These are phyloP conservation scores for Cenopis cana DNA, from an alignment of 2,888 invertebrate genomes.

Conservation along the genomic window DNA sequence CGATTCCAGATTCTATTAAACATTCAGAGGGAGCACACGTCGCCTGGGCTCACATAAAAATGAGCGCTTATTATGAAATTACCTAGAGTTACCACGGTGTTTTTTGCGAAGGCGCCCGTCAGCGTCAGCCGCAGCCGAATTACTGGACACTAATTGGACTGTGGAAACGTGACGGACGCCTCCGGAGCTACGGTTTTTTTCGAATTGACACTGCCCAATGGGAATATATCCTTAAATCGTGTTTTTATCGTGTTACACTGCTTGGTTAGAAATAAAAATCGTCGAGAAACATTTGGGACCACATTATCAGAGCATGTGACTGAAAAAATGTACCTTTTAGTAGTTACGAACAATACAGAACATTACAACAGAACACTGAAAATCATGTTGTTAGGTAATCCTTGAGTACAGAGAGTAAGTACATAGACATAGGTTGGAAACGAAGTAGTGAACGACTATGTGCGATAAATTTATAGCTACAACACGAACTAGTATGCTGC, in stretches of 20 bases:
- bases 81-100: constrained; percentile 72
- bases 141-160: constrained; percentile 83
- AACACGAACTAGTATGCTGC: no score
- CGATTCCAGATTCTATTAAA: constrained; percentile 76
- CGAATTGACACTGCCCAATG: constrained; percentile 49
- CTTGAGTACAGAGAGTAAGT: no score
- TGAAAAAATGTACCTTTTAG: neutral
- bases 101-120: constrained; percentile 69
- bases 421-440: no score
- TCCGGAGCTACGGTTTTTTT: constrained; percentile 68
- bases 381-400: no score
- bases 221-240: constrained; percentile 55
- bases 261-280: constrained; percentile 13
- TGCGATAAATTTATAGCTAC: no score
- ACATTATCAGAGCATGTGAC: neutral
- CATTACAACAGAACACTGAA: no score
- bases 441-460: no score
- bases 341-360: no score
- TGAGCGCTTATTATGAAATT: constrained; percentile 84
- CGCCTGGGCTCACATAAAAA: constrained; percentile 79
- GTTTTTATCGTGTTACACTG: constrained; percentile 47
- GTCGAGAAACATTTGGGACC: neutral
- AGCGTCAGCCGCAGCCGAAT: constrained; percentile 79
- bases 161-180: constrained; percentile 81
- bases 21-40: constrained; percentile 74